Percentiles rank a stretch among this genome's conserved stretches.
Conservation (phyloP, 1,140 invertebrate genomes). For the Cydia strobilella region DNA sequence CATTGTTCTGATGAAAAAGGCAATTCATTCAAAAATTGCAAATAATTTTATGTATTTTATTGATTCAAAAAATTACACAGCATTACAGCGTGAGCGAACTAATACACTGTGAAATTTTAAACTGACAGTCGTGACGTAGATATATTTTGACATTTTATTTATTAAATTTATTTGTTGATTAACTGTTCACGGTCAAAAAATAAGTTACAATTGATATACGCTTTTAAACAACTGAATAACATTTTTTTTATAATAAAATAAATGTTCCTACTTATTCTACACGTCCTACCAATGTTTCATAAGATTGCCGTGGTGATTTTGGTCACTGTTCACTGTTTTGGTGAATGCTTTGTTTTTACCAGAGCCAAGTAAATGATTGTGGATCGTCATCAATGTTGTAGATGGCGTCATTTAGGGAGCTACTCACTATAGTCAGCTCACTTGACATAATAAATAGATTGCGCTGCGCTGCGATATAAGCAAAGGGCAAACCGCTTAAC, state of each 20-base stretch:
- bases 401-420: not conserved
- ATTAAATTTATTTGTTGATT: too few relatives aligned
- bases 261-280: not conserved
- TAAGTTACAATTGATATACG: not conserved
- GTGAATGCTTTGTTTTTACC: not conserved
- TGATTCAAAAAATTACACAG: too few relatives aligned
- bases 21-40: not conserved
- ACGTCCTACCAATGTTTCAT: not conserved
- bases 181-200: not conserved
- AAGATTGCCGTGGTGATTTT: conserved; percentile 9
- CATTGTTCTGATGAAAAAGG: too few relatives aligned
- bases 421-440: not conserved
- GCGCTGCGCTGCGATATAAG: too few relatives aligned
- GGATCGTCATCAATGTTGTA: not conserved
- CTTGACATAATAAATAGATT: too few relatives aligned
- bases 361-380: conserved; percentile 1
- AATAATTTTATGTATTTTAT: not conserved
- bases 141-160: too few relatives aligned
- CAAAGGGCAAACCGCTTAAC: too few relatives aligned
- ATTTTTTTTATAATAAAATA: not conserved
- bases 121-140: too few relatives aligned
- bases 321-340: not conserved
- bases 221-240: not conserved
- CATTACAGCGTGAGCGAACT: too few relatives aligned
- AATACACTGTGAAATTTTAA: too few relatives aligned